phyloP scores from a whole-genome alignment of 2,797 vertebrate species.

The Clarias platycephalus region DNA sequence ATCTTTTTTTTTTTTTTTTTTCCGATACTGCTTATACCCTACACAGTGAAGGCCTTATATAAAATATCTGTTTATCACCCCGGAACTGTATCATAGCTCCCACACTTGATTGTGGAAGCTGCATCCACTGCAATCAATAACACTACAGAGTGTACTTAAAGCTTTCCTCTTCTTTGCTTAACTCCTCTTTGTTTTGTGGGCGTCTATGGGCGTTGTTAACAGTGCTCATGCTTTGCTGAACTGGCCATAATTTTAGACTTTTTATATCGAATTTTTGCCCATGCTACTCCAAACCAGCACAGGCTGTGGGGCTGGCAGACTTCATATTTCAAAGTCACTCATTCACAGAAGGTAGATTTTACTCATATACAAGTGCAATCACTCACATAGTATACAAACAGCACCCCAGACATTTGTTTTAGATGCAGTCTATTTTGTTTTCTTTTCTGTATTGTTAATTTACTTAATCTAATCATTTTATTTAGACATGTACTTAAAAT shows the following conservation, averaged over 20 bases:
- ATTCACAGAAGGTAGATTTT: conserved; percentile 49
- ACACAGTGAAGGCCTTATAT: conserved; percentile 48
- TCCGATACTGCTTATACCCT: conserved; percentile 20
- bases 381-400: conserved; percentile 76
- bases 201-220: conserved; percentile 67
- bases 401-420: conserved; percentile 75
- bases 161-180: conserved; percentile 63
- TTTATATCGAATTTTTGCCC: not conserved
- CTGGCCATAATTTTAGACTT: conserved; percentile 58
- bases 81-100: conserved; percentile 63
- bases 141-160: conserved; percentile 57
- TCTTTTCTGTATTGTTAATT: conserved; percentile 54
- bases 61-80: conserved; percentile 38
- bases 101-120: conserved; percentile 65
- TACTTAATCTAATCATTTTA: not conserved
- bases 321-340: not conserved
- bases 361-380: conserved; percentile 69
- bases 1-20: conserved; percentile 2
- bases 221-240: conserved; percentile 63
- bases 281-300: not conserved
- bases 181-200: conserved; percentile 65
- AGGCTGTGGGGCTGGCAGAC: not conserved
- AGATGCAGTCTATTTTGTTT: conserved; percentile 41
- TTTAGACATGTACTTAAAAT: not conserved
- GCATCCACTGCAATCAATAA: conserved; percentile 70